Conservation (phyloP, 2,797 vertebrate species). For the Rhinichthys osculus region DNA sequence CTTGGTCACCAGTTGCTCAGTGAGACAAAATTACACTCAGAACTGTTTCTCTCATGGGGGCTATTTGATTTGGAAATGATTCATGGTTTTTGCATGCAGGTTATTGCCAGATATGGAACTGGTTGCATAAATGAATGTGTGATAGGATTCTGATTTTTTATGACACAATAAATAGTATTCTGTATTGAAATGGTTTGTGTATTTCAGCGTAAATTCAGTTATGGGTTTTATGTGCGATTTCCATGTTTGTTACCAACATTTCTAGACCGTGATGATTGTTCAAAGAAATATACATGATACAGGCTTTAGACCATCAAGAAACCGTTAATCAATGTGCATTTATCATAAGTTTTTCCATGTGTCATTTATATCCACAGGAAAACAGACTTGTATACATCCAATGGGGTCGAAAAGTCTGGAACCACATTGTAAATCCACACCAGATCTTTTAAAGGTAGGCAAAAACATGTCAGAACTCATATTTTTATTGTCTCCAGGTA, state of each 20-base stretch:
- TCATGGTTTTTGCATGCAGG: not conserved
- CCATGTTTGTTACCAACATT: slow-evolving; percentile 28
- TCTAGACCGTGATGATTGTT: slow-evolving; percentile 2
- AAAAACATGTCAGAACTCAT: not conserved
- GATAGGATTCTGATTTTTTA: not conserved
- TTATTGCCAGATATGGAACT: slow-evolving; percentile 15
- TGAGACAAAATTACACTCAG: slow-evolving; percentile 25
- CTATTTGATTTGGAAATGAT: slow-evolving; percentile 22
- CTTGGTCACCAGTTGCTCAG: not conserved
- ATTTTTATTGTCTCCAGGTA: slow-evolving; percentile 48
- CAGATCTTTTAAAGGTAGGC: not conserved
- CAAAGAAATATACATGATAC: slow-evolving; percentile 9
- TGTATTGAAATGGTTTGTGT: not conserved
- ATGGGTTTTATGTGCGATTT: not conserved
- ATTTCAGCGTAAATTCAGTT: not conserved
- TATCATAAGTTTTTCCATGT: slow-evolving; percentile 18
- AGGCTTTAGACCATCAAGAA: slow-evolving; percentile 31
- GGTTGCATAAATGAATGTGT: not conserved
- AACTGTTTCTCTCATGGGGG: slow-evolving; percentile 15
- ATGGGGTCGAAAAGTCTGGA: not conserved
- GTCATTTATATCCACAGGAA: slow-evolving; percentile 26
- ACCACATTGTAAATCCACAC: not conserved
- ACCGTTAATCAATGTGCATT: slow-evolving; percentile 14
- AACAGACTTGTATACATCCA: slow-evolving; percentile 1
- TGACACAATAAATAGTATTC: not conserved